phyloP scores from a whole-genome alignment of 2,888 invertebrate genomes.

The Pollenia amentaria region DNA sequence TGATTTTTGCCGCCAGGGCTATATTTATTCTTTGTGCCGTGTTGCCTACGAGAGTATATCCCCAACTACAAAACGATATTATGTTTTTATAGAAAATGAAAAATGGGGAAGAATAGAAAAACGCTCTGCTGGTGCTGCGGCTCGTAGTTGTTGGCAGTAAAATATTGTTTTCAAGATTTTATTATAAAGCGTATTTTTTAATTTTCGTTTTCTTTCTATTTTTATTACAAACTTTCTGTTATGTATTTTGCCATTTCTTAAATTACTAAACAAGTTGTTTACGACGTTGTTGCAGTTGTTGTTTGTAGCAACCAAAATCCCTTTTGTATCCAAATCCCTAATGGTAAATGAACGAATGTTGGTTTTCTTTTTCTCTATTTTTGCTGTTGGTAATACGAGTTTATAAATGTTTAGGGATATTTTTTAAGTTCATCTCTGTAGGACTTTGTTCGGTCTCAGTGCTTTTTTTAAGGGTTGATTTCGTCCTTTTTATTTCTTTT shows the following conservation, averaged over 20 bases:
- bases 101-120: background rate
- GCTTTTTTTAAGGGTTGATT: constrained; percentile 8
- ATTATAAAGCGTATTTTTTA: constrained; percentile 8
- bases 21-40: background rate
- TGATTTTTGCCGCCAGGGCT: constrained; percentile 14
- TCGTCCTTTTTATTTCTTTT: constrained; percentile 33
- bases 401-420: background rate
- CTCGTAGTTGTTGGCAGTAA: background rate
- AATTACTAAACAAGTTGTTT: constrained; percentile 19
- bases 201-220: constrained; percentile 19
- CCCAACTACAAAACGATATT: background rate
- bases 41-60: background rate
- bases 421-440: background rate
- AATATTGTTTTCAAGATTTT: constrained; percentile 33
- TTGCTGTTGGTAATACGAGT: background rate
- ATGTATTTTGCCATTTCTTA: constrained; percentile 16
- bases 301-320: constrained; percentile 1
- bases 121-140: background rate
- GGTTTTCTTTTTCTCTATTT: background rate
- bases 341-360: constrained; percentile 29
- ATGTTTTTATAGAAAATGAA: background rate
- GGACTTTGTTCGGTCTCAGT: background rate
- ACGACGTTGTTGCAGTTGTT: background rate
- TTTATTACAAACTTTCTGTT: background rate
- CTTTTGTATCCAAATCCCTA: constrained; percentile 14